phyloP scores from a whole-genome alignment of 2,113 vertebrate species.

The Gobio gobio region DNA sequence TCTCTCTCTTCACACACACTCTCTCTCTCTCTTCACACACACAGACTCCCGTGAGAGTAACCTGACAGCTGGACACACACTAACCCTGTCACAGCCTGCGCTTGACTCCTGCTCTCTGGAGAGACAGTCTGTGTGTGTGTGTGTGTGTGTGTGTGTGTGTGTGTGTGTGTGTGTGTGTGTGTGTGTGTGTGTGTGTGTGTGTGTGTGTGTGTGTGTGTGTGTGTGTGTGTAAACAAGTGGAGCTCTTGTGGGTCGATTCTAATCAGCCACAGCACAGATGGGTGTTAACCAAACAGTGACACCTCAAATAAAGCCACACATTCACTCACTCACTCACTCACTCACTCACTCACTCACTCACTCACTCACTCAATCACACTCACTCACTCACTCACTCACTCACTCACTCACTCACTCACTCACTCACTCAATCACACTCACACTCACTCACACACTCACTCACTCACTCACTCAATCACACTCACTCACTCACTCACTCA shows the following conservation, averaged over 20 bases:
- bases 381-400: too few relatives aligned
- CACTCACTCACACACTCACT: too few relatives aligned
- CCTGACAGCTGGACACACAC: conserved; percentile 23
- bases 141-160: conserved; percentile 5
- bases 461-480: too few relatives aligned
- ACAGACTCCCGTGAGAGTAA: conserved; percentile 5
- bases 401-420: too few relatives aligned
- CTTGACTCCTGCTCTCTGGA: conserved; percentile 27
- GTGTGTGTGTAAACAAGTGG: conserved; percentile 52
- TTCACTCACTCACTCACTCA: conserved; percentile 40
- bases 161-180: background rate
- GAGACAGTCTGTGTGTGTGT: background rate
- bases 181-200: background rate
- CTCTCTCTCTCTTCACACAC: background rate
- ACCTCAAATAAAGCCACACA: conserved; percentile 55
- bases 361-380: too few relatives aligned
- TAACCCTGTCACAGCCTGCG: conserved; percentile 7
- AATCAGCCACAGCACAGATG: conserved; percentile 70
- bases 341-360: conserved; percentile 18
- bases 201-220: conserved; percentile 39
- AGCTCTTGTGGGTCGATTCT: conserved; percentile 69
- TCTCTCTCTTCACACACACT: too few relatives aligned
- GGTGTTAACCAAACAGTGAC: conserved; percentile 69
- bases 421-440: too few relatives aligned
- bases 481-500: too few relatives aligned